phyloP scores from a whole-genome alignment of 2,113 vertebrate species.

The Lepus europaeus region DNA sequence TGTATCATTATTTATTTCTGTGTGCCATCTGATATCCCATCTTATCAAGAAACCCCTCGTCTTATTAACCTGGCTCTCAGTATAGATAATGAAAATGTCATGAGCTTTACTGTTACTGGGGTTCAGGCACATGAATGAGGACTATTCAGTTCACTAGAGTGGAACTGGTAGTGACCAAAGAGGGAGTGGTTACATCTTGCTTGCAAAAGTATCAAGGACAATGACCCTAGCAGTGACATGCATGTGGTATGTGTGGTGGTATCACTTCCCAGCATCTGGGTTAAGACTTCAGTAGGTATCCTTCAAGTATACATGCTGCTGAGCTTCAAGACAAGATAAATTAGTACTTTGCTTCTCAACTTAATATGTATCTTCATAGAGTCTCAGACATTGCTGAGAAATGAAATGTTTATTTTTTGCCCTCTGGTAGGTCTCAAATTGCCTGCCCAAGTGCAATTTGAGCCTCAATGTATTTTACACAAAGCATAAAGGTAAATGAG shows the following conservation, averaged over 20 bases:
- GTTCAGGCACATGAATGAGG: background rate
- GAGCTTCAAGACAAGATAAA: background rate
- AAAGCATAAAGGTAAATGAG: background rate
- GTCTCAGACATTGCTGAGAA: background rate
- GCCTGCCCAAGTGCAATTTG: background rate
- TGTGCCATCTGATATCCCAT: background rate
- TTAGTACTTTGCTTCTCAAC: background rate
- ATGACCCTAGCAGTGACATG: background rate
- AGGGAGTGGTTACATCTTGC: background rate
- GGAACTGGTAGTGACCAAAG: accelerated
- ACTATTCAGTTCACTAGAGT: background rate
- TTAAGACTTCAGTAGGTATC: background rate
- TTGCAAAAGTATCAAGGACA: background rate
- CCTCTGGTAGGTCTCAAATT: background rate
- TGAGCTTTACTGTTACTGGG: background rate
- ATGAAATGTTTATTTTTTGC: background rate
- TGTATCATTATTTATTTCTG: background rate
- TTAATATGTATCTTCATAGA: background rate
- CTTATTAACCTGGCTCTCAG: background rate
- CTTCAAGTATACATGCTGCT: background rate
- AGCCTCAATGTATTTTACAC: background rate
- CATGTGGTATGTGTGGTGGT: accelerated
- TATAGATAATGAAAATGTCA: background rate
- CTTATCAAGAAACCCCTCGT: background rate
- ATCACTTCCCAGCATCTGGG: background rate